phyloP scores from a whole-genome alignment of 2,888 invertebrate genomes.

The Coleophora flavipennella region DNA sequence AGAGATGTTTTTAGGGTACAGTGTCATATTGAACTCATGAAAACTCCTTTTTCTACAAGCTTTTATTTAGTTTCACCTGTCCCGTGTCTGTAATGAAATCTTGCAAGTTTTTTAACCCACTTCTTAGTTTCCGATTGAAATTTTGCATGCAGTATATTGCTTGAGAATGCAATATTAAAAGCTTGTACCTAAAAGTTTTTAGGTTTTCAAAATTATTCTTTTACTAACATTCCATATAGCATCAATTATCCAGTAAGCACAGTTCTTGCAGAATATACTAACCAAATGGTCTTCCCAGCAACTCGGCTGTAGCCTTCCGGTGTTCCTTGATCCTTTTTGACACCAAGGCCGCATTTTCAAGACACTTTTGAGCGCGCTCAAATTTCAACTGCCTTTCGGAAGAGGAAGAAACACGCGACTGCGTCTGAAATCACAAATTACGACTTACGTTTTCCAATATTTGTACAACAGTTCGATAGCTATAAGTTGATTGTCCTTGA shows the following conservation, averaged over 20 bases:
- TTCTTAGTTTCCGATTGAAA: too few relatives aligned
- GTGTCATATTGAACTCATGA: too few relatives aligned
- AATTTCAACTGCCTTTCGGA: slow-evolving; percentile 61
- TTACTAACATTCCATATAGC: neutral
- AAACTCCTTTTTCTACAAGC: too few relatives aligned
- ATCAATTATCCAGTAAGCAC: neutral
- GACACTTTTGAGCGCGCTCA: slow-evolving; percentile 61
- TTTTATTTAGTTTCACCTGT: too few relatives aligned
- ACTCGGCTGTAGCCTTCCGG: slow-evolving; percentile 61
- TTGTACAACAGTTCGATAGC: neutral
- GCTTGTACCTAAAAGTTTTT: too few relatives aligned
- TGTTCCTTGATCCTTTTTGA: slow-evolving; percentile 66
- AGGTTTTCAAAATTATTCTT: too few relatives aligned
- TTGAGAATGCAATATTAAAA: too few relatives aligned
- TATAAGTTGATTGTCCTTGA: slow-evolving; percentile 4
- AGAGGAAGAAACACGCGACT: slow-evolving; percentile 37
- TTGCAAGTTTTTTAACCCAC: too few relatives aligned
- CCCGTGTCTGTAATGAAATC: too few relatives aligned
- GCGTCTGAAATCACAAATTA: slow-evolving; percentile 23
- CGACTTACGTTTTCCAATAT: neutral
- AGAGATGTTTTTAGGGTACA: too few relatives aligned
- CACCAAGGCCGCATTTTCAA: slow-evolving; percentile 66
- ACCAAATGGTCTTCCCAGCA: slow-evolving; percentile 61
- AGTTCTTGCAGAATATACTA: slow-evolving; percentile 9
- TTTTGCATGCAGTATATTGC: too few relatives aligned